Conservation (phyloP, 2,113 vertebrate species). For the Henicopernis longicauda region DNA sequence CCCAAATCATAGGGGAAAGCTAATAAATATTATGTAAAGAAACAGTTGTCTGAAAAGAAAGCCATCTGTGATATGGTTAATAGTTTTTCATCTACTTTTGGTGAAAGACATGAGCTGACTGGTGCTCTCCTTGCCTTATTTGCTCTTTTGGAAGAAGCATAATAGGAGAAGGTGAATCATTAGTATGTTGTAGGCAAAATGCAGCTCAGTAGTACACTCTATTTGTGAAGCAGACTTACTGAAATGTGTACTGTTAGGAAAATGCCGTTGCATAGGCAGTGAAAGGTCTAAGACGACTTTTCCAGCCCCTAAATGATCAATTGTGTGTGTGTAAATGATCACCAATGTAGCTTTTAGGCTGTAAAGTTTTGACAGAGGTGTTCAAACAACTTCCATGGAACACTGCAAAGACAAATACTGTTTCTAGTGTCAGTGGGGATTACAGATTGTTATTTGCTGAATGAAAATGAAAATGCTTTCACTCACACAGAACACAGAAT, state of each 20-base stretch:
- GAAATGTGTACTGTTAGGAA: background rate
- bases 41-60: background rate
- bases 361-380: background rate
- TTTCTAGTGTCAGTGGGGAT: background rate
- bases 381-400: background rate
- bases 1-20: background rate
- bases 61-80: background rate
- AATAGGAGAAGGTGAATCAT: background rate
- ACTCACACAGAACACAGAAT: background rate
- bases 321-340: background rate
- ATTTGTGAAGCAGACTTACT: background rate
- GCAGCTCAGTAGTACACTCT: background rate
- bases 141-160: background rate
- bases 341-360: background rate
- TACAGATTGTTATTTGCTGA: background rate
- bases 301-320: background rate
- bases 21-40: background rate
- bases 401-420: background rate
- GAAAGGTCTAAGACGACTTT: background rate
- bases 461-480: conserved; percentile 11
- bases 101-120: background rate
- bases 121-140: background rate
- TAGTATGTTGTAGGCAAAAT: background rate
- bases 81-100: background rate
- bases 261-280: background rate